phyloP scores from a whole-genome alignment of 2,113 vertebrate genomes.

The Solea senegalensis region DNA sequence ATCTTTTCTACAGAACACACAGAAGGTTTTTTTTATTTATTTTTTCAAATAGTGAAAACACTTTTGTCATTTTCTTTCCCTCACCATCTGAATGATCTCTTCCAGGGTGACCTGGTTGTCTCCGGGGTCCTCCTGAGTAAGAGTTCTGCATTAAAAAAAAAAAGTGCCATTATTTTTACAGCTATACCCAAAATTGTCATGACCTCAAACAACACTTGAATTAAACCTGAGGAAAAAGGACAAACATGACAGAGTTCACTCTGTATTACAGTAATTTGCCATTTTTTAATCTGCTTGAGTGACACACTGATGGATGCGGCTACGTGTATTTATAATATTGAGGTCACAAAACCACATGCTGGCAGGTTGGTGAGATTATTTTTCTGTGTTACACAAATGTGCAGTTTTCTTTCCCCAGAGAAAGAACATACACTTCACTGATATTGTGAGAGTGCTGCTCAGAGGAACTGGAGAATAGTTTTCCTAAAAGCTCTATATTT shows the following conservation, averaged over 20 bases:
- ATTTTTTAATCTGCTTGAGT: not conserved
- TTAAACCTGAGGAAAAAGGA: not conserved
- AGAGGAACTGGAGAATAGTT: not conserved
- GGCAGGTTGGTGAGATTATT: constrained; percentile 11
- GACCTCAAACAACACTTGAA: not conserved
- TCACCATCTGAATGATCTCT: constrained; percentile 90
- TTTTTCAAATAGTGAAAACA: not conserved
- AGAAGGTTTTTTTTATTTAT: not conserved
- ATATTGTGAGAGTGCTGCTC: too few species aligned
- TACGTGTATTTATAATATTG: not conserved
- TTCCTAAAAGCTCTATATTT: too few species aligned
- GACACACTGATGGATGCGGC: not conserved
- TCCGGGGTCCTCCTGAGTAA: constrained; percentile 94
- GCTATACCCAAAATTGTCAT: not conserved
- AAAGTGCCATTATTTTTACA: not conserved
- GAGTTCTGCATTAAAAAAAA: constrained; percentile 80
- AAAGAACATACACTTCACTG: not conserved
- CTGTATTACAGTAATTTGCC: not conserved
- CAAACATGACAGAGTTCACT: not conserved
- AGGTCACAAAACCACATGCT: not conserved
- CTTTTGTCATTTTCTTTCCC: constrained; percentile 14
- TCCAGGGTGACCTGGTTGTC: constrained; percentile 93
- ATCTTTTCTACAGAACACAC: not conserved
- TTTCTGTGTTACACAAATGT: constrained; percentile 6
- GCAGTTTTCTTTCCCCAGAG: not conserved